phyloP scores from a whole-genome alignment of 1,140 invertebrate genomes.

The Cotesia typhae region DNA sequence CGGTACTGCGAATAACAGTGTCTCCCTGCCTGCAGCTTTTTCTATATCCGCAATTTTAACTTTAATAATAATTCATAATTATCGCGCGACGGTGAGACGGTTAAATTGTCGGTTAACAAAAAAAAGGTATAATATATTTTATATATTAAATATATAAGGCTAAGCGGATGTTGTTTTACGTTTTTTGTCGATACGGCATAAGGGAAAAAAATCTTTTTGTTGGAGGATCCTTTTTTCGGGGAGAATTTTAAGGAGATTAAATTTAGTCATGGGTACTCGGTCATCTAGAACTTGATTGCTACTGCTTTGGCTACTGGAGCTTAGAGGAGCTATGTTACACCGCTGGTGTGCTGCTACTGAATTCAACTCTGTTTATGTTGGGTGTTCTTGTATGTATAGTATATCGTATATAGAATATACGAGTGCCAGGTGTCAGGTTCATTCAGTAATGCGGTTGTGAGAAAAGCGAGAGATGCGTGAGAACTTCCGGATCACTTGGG shows the following conservation, averaged over 20 bases:
- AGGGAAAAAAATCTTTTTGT: too few relatives aligned
- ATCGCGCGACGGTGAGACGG: too few relatives aligned
- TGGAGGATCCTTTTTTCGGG: too few relatives aligned
- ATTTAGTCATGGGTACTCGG: conserved; percentile 36
- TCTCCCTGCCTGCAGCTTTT: conserved; percentile 20
- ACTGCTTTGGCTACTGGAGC: conserved; percentile 6
- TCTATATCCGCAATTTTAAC: conserved; percentile 20
- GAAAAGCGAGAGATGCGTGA: conserved; percentile 66
- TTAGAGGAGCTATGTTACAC: conserved; percentile 6
- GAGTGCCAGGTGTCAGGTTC: conserved; percentile 66
- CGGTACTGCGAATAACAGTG: conserved; percentile 47
- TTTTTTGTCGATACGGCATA: too few relatives aligned
- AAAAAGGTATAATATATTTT: background rate
- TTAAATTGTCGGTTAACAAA: conserved; percentile 7
- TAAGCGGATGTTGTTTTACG: too few relatives aligned
- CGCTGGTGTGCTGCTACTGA: conserved; percentile 32
- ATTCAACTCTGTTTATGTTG: conserved; percentile 23
- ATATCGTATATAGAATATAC: conserved; percentile 25
- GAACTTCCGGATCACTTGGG: conserved; percentile 65
- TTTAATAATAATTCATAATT: conserved; percentile 4
- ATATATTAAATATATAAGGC: too few relatives aligned
- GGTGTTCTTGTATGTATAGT: conserved; percentile 21
- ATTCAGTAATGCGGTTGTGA: conserved; percentile 62
- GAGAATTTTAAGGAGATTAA: conserved; percentile 1
- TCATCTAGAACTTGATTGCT: conserved; percentile 34